Evolutionary conservation across 2,797 vertebrate genomes (phyloP).

Genomic region (Pterois miles): DNA sequence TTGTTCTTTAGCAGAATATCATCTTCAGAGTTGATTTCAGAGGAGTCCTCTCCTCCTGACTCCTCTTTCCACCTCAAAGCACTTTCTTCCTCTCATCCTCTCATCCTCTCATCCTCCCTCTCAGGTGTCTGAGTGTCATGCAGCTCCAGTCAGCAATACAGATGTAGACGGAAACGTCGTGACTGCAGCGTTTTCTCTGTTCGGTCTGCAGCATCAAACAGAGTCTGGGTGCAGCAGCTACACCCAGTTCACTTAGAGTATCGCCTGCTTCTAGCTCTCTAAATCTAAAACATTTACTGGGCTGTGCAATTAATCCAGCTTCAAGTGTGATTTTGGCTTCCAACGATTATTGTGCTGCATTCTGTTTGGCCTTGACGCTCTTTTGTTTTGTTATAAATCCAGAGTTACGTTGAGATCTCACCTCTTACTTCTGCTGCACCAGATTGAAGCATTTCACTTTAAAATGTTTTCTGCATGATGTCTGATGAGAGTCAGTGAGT

Average conservation of each 20-base stretch:
- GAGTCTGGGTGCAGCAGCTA: neutral
- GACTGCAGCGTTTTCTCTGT: neutral
- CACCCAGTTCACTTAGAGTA: neutral
- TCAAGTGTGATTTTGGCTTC: too few species aligned
- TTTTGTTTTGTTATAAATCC: too few species aligned
- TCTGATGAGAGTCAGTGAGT: too few species aligned
- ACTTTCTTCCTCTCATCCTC: neutral
- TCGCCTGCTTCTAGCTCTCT: neutral
- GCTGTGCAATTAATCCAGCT: too few species aligned
- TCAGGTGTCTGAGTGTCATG: constrained; percentile 2
- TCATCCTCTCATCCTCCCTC: constrained; percentile 1
- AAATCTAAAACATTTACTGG: neutral
- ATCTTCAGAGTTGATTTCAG: constrained; percentile 32
- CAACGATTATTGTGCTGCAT: too few species aligned
- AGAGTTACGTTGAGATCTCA: too few species aligned
- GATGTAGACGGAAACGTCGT: constrained; percentile 7
- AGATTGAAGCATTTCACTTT: too few species aligned
- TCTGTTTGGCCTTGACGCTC: too few species aligned
- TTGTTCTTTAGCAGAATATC: constrained; percentile 15
- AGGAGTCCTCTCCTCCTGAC: constrained; percentile 18
- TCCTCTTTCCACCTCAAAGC: constrained; percentile 31
- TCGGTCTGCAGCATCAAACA: neutral
- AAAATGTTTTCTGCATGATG: too few species aligned
- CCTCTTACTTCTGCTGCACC: too few species aligned
- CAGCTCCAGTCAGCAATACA: constrained; percentile 13